Percentiles rank a stretch among this genome's conserved stretches.
These are phyloP conservation scores for Cepaea nemoralis DNA, from an alignment of 1,140 invertebrate genomes.

Conservation along the genomic window DNA sequence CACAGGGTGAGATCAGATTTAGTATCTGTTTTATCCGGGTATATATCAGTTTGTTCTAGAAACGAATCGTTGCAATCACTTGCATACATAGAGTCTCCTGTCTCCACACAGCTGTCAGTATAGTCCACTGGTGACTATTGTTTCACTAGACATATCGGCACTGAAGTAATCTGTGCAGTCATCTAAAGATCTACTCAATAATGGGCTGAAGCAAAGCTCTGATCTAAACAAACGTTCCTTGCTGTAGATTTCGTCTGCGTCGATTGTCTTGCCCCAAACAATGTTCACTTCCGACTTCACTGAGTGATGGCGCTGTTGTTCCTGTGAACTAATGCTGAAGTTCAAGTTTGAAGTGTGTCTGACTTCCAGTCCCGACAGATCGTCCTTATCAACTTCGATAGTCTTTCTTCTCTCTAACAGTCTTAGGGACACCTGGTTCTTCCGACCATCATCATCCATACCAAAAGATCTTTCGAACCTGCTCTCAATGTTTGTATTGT, in stretches of 20 bases:
- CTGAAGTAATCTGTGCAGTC: constrained; percentile 4
- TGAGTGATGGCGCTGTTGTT: neutral
- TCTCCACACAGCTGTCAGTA: neutral
- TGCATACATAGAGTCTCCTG: constrained; percentile 20
- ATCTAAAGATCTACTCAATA: neutral
- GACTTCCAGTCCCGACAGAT: constrained; percentile 9
- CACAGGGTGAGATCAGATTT: neutral
- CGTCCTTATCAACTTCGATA: neutral
- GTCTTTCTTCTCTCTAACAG: neutral
- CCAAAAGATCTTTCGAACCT: neutral
- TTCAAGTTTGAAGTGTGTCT: neutral
- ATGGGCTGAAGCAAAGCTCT: neutral
- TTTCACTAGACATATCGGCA: constrained; percentile 14
- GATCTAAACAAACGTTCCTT: neutral
- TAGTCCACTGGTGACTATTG: constrained; percentile 1
- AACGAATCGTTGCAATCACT: constrained; percentile 18
- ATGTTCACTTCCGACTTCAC: constrained; percentile 16
- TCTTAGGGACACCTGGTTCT: neutral
- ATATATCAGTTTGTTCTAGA: neutral
- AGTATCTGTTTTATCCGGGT: neutral
- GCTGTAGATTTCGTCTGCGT: neutral
- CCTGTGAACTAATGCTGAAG: neutral
- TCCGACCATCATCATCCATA: neutral
- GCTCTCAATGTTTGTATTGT: neutral
- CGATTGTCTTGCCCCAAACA: constrained; percentile 17